Base-by-base conservation (phyloP, 2,113 vertebrate species). In the Platichthys stellatus region DNA sequence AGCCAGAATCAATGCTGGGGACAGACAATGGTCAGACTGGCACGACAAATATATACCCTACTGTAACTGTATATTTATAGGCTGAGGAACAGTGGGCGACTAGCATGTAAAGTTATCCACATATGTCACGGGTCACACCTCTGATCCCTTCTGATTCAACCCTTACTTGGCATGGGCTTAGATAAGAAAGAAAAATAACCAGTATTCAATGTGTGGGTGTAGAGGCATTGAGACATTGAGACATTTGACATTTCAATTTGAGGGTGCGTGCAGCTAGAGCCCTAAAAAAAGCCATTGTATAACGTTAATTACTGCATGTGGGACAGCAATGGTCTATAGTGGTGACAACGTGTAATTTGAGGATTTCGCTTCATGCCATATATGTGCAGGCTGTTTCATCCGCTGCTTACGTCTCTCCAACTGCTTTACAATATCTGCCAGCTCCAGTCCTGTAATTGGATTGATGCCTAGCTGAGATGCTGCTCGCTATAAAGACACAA, bases 311-410 rank as follows among this genome's bases (percentile, higher is more conserved):
- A 78, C 74, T 60, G 72, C 73, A 63, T 87, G 88, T 82, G 60
- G 83, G 88, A 79, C 69, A 81, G 61, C 53, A 80, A 74, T 15
- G 71, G 71, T 74, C 72, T 70, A 57, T 0, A 6, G 57, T n/a
- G 28, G 53, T 90, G 92, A 89, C 91, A 93, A 81, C 88, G 9
- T 93, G 49, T 87, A 89, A 94, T 94, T 94, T 91, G 63, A 85
- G 65, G 71, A 74, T 86, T 85, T 87, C 28, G 26, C 71, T 77
- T 80, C 57, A 31, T 80, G 80, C 86, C 80, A 63, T 88, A 75
- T 75, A 86, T 86, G 80, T 73, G 13, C 61, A 80, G 64, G 26
- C 80, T 68, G 65, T 82, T 77, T 76, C 78, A 90, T 85, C 86
- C 70, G 67, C 85, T n/a, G 63, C 81, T 85, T 61, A 83, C 83